Evolutionary conservation across 2,113 vertebrate genomes (phyloP), one percentile per base, ranked within the genome.

Genomic region (Mola mola): DNA sequence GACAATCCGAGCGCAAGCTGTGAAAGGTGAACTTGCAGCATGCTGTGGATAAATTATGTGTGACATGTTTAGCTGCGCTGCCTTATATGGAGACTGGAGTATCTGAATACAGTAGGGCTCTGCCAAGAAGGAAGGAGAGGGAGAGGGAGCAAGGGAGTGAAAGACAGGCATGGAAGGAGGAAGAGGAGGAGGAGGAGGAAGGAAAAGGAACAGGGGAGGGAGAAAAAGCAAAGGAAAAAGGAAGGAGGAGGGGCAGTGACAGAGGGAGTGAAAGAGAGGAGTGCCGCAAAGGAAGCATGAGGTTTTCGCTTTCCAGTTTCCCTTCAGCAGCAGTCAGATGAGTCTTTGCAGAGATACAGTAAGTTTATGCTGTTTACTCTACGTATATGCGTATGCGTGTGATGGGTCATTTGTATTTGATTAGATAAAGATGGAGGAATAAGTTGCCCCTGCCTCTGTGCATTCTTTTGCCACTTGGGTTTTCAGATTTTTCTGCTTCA

Each of bases 71-170:
- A 92, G 92, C 92, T 78, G 87, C 62, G 77, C 89, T 82, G 86
- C 94, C 95, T 92, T 94, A 92, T 94, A 94, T 93, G 95, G 94
- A 84, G 79, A 74, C 87, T 44, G 80, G 88, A 77, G 90, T 81
- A 61, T 92, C 91, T 89, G 88, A 89, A 91, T 88, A 86, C 87
- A 75, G 85, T 66, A 66, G 72, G 82, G 41, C 77, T 87, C 78
- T 85, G 91, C 89, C 92, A 92, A 89, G 88, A 88, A 90, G 70
- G 76, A 79, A 85, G 63, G 66, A 62, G 66, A 28, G 58, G 47
- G 19, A 50, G 71, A 58, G 70, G 49, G 71, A 72, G 24, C 16
- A 31, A 70, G 59, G 26, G 31, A 60, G 66, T 22, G 63, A 63
- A 49, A 40, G 66, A 68, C 42, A 24, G 70, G 33, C 48, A 55